Evolutionary conservation across 2,797 vertebrate species (phyloP), one percentile per base, ranked within the genome.

Genomic region (Micromesistius poutassou): DNA sequence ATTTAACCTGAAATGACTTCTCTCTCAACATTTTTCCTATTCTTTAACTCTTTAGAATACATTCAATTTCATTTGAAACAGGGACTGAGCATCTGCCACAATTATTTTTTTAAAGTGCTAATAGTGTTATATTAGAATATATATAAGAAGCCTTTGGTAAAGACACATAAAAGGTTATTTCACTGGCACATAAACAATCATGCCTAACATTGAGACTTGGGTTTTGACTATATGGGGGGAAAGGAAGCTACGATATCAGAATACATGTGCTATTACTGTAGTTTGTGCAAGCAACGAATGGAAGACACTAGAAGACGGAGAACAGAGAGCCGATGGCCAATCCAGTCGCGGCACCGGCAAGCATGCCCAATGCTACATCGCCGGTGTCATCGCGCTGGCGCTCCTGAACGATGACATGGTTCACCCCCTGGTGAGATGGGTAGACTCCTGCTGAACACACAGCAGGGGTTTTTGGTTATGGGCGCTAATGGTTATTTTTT

Each of bases 321-420:
- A 98, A 98, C 73, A 98, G 93, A 2, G 97, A 99, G 46, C 97
- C 97, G 1, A 98, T 90, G 25, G 97, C 97, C 95, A 98, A 93
- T 87, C 97, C 97, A 0, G 97, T 98, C 0, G 96, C 97, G 5
- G 97, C 97, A 82, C 97, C 97, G 1, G 97, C 95, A 1, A 98
- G 94, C 96, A 99, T 96, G 76, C 97, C 96, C 87, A 98, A 76
- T 0, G 96, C 97, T 38, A 98, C 89, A 0, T 97, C 97, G 40
- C 95, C 96, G 33, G 95, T 94, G 0, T 91, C 94, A 36, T 96
- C 94, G 3, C 93, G 96, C 77, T 94, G 96, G 19, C 94, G 96
- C 85, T 97, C 97, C 70, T 90, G 94, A 72, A 98, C 95, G 74
- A 98, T 94, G 72, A 97, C 93, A 0, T 96, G 95, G 91, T 97